These are phyloP conservation scores for Enhydra lutris DNA, from an alignment of 2,113 vertebrate genomes.

Conservation along the genomic window DNA sequence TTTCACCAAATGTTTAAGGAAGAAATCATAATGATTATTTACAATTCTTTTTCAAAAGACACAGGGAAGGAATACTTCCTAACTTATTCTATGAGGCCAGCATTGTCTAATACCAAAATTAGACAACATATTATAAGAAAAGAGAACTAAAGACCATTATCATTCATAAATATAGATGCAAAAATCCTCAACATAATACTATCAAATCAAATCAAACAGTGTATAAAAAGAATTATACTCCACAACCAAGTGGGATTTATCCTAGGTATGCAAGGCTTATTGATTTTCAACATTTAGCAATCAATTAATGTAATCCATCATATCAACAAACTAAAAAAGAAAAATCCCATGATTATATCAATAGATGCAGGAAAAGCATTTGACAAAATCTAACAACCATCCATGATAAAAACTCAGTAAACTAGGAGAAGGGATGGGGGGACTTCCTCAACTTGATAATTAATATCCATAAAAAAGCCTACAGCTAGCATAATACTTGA, in stretches of 20 bases:
- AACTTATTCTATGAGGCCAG: neutral
- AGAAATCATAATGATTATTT: neutral
- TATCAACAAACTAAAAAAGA: neutral
- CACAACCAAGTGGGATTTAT: neutral
- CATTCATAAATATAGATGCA: no score
- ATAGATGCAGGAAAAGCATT: neutral
- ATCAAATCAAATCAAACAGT: no score
- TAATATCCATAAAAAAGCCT: neutral
- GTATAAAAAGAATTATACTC: neutral
- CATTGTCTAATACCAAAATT: neutral
- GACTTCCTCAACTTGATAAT: neutral
- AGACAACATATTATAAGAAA: neutral
- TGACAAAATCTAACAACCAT: neutral
- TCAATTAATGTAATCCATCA: neutral
- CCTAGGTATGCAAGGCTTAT: neutral
- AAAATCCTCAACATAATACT: no score
- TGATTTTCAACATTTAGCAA: neutral
- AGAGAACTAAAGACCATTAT: neutral
- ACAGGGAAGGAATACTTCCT: neutral
- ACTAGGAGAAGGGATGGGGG: neutral
- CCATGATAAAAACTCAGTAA: neutral
- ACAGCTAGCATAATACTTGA: neutral
- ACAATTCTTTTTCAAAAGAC: neutral
- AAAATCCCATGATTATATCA: neutral
- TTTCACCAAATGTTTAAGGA: neutral